phyloP scores from a whole-genome alignment of 2,888 invertebrate genomes.

The Calephelis perditalis region DNA sequence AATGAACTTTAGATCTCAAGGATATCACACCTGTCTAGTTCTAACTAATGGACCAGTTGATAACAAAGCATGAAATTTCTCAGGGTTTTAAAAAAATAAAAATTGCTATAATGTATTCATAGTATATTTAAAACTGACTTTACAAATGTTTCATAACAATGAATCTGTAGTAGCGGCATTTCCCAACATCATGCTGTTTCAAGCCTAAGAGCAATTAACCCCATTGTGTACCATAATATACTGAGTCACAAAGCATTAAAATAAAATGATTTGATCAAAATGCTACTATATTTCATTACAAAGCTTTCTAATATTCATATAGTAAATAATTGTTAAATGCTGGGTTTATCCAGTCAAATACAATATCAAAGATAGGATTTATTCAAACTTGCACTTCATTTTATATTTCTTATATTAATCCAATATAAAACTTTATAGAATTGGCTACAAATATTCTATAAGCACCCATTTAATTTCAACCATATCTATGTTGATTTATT shows the following conservation, averaged over 20 bases:
- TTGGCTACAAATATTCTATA: conserved; percentile 34
- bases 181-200: conserved; percentile 47
- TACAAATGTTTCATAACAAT: conserved; percentile 71
- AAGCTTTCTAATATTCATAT: conserved; percentile 71
- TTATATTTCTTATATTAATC: conserved; percentile 28
- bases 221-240: conserved; percentile 54
- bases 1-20: no score
- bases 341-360: conserved; percentile 63
- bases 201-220: conserved; percentile 59
- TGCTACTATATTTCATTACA: conserved; percentile 68
- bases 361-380: conserved; percentile 40
- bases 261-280: conserved; percentile 72
- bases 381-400: conserved; percentile 61
- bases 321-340: conserved; percentile 72
- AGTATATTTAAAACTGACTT: conserved; percentile 75
- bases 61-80: no score
- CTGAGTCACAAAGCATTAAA: conserved; percentile 68
- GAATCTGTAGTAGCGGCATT: conserved; percentile 60
- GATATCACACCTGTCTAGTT: no score
- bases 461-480: conserved; percentile 38
- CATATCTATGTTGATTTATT: background rate
- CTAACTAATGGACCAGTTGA: no score
- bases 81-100: background rate
- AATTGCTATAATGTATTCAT: conserved; percentile 33
- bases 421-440: conserved; percentile 19